These are phyloP conservation scores for Acanthopleura granulata DNA, from an alignment of 2,888 invertebrate species.

Conservation along the genomic window DNA sequence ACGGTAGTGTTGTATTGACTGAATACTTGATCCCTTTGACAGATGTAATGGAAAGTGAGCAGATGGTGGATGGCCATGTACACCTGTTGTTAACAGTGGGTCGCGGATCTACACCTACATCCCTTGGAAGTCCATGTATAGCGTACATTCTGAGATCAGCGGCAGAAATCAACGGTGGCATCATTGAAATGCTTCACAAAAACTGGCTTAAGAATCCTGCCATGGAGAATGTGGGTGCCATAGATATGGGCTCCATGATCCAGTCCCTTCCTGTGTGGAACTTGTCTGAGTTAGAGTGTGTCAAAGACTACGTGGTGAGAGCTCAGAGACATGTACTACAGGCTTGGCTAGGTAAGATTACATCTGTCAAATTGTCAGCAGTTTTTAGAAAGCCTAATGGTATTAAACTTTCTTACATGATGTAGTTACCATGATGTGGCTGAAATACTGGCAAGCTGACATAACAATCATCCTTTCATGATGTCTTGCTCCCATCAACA, in stretches of 20 bases:
- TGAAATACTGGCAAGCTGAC: too few relatives aligned
- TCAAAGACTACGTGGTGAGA: not conserved
- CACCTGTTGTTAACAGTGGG: not conserved
- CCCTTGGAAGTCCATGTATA: not conserved
- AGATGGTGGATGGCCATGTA: not conserved
- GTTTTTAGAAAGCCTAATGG: too few relatives aligned
- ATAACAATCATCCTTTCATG: too few relatives aligned
- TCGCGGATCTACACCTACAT: not conserved
- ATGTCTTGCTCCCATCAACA: too few relatives aligned
- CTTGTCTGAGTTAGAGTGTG: not conserved
- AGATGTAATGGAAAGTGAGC: not conserved
- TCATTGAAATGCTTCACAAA: not conserved
- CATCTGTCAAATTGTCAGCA: too few relatives aligned
- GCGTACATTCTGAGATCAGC: not conserved
- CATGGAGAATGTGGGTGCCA: not conserved
- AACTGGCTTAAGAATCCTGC: not conserved
- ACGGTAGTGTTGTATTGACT: too few relatives aligned
- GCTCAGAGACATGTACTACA: constrained; percentile 1
- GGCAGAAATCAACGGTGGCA: not conserved
- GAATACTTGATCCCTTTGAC: not conserved
- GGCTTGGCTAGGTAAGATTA: constrained; percentile 1
- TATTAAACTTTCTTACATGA: too few relatives aligned
- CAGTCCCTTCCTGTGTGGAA: not conserved
- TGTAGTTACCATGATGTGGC: too few relatives aligned
- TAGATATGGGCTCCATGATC: not conserved